These are phyloP conservation scores for Acropternis orthonyx DNA, from an alignment of 2,797 vertebrate species.

Conservation along the genomic window DNA sequence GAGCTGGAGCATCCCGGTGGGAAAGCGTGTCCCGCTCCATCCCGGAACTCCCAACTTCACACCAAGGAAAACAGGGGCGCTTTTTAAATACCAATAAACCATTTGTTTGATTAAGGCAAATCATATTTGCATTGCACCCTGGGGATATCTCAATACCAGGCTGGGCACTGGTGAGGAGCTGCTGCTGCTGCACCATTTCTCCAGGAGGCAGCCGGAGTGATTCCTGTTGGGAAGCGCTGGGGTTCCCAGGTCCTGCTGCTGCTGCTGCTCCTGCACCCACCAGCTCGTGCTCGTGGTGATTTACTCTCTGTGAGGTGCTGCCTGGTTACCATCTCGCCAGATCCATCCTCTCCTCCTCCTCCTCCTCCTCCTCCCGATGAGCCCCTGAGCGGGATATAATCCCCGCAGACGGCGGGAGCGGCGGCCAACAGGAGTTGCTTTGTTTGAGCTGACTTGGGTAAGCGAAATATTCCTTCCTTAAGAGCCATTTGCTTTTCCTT, in stretches of 20 bases:
- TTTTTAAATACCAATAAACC: fast-evolving
- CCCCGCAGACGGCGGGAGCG: conserved; percentile 64
- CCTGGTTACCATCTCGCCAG: conserved; percentile 68
- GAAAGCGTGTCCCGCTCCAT: fast-evolving
- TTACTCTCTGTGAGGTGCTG: conserved; percentile 72
- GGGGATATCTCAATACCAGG: fast-evolving
- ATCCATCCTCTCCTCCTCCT: conserved; percentile 66
- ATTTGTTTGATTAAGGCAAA: not conserved
- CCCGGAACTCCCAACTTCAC: fast-evolving
- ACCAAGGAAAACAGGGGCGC: fast-evolving
- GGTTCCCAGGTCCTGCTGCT: not conserved
- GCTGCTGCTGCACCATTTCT: not conserved
- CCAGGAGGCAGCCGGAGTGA: too few species aligned
- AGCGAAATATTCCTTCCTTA: conserved; percentile 29
- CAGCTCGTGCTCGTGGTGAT: conserved; percentile 24
- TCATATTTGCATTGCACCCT: fast-evolving
- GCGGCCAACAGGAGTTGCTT: conserved; percentile 42
- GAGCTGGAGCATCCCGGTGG: fast-evolving
- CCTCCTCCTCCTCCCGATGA: conserved; percentile 57
- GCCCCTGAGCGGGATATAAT: conserved; percentile 54
- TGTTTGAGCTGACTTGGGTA: conserved; percentile 66
- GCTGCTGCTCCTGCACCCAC: not conserved
- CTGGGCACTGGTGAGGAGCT: fast-evolving
- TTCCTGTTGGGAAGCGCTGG: fast-evolving
- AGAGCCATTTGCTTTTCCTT: not conserved